Base-by-base conservation (phyloP, 2,113 vertebrate genomes). In the Phalacrocorax aristotelis region DNA sequence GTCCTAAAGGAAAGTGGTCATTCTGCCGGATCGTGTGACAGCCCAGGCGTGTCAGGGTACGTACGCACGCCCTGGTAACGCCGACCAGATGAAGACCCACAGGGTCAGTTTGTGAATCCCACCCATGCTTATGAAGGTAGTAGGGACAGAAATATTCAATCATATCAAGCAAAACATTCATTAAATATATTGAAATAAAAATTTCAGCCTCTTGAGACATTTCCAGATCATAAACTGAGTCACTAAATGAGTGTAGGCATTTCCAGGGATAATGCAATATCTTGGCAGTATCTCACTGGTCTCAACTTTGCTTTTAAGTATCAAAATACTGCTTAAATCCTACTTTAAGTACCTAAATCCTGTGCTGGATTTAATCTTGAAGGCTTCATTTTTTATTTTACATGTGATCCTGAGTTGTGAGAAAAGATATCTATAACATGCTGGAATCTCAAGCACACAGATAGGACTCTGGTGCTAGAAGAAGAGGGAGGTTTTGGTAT, bases 331-430 rank as follows among this genome's bases (percentile, higher is more conserved):
- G 22, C 85, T 88, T 94, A 97, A 95, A 96, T 97, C 96, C 95
- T 86, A 66, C 90, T 91, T 93, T 96, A 96, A 97, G 96, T 90
- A 95, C 92, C 82, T 96, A 97, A 97, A 96, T 96, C 95, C 96
- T 88, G 82, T 65, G 57, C 93, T 96, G 96, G 96, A 96, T 96
- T 96, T 97, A 95, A 96, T 96, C 92, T 95, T 91, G 91, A 95
- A 94, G 89, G 93, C 76, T 95, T 96, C 81, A 91, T 96, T 95
- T 93, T 95, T 95, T 95, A 96, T 93, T 97, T 95, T 14, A 97
- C 91, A 95, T 3, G 0, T 76, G 84, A 95, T 77, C 70, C 66
- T 68, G 82, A 87, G 71, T 82, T 89, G 78, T 77, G 87, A 96
- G 94, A 83, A 83, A 76, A 91, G 78, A 83, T 44, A 8, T 96